These are phyloP conservation scores for Pollachius pollachius DNA, from an alignment of 2,113 vertebrate species.

Conservation along the genomic window DNA sequence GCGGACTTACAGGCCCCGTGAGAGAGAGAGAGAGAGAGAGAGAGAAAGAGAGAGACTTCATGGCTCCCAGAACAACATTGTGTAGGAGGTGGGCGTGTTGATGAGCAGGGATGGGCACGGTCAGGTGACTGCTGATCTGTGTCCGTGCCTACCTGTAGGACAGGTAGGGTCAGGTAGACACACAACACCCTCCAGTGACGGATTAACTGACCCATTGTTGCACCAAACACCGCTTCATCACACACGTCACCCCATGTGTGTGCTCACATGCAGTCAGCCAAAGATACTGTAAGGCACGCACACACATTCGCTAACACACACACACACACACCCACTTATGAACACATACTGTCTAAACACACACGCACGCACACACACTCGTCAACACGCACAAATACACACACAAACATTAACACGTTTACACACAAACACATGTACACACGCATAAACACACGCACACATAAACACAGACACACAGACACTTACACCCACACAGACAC, in stretches of 20 bases:
- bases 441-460: conserved; percentile 11
- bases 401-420: too few species aligned
- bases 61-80: background rate
- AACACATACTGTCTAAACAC: too few species aligned
- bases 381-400: too few species aligned
- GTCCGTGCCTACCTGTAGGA: conserved; percentile 21
- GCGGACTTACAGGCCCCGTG: background rate
- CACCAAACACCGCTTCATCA: background rate
- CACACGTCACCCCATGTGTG: background rate
- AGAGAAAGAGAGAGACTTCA: background rate
- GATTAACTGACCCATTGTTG: background rate
- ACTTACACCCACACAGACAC: background rate
- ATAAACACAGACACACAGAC: background rate
- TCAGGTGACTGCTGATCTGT: background rate
- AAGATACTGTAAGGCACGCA: background rate
- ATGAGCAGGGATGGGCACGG: background rate
- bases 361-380: too few species aligned
- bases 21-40: conserved; percentile 1
- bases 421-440: too few species aligned
- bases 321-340: background rate
- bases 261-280: background rate
- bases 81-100: background rate
- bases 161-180: conserved; percentile 15
- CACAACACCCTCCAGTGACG: background rate
- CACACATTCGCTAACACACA: background rate